Conservation (phyloP, 2,888 invertebrate genomes). For the Dasypolia templi region DNA sequence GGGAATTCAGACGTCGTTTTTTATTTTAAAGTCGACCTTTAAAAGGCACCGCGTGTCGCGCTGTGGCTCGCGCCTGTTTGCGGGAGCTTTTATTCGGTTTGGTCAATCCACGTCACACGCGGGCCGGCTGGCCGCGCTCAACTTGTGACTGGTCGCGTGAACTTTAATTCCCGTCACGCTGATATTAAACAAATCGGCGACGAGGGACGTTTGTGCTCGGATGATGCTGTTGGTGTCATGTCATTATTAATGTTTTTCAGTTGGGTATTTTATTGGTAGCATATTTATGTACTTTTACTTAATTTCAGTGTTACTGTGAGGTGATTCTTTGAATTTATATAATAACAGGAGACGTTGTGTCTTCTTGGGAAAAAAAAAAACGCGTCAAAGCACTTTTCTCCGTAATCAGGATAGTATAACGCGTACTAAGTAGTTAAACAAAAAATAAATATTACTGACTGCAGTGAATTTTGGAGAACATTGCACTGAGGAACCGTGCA, state of each 20-base stretch:
- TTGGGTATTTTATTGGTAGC: not conserved
- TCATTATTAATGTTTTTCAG: constrained; percentile 5
- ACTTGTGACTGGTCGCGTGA: constrained; percentile 22
- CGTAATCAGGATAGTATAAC: not conserved
- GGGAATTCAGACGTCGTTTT: not conserved
- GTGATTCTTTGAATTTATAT: not conserved
- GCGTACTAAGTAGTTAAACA: not conserved
- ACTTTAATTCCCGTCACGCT: constrained; percentile 31
- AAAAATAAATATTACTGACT: not conserved
- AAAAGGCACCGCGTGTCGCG: no score
- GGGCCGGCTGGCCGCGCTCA: not conserved
- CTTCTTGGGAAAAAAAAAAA: not conserved
- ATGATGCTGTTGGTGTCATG: not conserved
- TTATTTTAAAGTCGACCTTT: no score
- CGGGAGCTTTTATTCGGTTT: no score
- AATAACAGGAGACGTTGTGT: not conserved
- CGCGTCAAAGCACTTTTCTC: not conserved
- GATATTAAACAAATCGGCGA: constrained; percentile 44
- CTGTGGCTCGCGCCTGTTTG: no score
- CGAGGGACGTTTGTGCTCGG: constrained; percentile 21
- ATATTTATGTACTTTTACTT: not conserved
- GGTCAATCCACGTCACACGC: not conserved
- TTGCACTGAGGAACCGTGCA: no score
- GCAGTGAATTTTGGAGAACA: not conserved
- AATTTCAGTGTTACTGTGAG: not conserved